A percentile compares a stretch with the other conserved stretches of the same genome.
Conservation (phyloP, 1,140 invertebrate species). For the Microplitis mediator region DNA sequence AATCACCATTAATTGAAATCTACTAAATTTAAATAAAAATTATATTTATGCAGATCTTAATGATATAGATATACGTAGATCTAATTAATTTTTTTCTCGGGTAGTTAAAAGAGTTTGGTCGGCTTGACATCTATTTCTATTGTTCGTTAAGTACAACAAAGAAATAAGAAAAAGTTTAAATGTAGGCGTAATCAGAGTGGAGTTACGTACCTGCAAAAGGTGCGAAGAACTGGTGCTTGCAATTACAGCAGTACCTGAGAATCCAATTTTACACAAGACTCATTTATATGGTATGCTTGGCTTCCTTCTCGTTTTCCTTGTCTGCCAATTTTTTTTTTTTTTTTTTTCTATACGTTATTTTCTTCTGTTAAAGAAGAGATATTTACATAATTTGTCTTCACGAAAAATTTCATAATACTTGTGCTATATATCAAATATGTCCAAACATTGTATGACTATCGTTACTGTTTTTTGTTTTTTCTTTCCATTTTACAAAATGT, state of each 20-base stretch:
- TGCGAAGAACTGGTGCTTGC: slow-evolving; percentile 37
- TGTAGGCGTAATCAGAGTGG: slow-evolving; percentile 21
- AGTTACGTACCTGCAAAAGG: slow-evolving; percentile 22
- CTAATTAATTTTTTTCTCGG: no score
- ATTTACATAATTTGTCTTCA: slow-evolving; percentile 3
- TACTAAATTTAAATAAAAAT: no score
- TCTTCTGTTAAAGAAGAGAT: background rate
- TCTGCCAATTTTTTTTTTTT: background rate
- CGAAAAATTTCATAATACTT: background rate
- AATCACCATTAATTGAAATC: no score
- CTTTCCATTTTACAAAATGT: no score
- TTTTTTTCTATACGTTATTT: background rate
- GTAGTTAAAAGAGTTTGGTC: background rate
- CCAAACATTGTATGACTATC: background rate
- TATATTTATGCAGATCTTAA: no score
- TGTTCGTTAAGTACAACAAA: background rate
- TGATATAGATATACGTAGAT: no score
- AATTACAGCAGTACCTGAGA: slow-evolving; percentile 38
- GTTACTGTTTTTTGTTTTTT: no score
- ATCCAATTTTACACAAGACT: slow-evolving; percentile 38
- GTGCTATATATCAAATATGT: background rate
- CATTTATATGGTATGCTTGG: background rate
- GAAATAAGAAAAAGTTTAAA: background rate
- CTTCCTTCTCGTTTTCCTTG: background rate
- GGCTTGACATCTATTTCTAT: no score